Evolutionary conservation across 2,113 vertebrate genomes (phyloP).

Genomic region (Menidia beryllina): DNA sequence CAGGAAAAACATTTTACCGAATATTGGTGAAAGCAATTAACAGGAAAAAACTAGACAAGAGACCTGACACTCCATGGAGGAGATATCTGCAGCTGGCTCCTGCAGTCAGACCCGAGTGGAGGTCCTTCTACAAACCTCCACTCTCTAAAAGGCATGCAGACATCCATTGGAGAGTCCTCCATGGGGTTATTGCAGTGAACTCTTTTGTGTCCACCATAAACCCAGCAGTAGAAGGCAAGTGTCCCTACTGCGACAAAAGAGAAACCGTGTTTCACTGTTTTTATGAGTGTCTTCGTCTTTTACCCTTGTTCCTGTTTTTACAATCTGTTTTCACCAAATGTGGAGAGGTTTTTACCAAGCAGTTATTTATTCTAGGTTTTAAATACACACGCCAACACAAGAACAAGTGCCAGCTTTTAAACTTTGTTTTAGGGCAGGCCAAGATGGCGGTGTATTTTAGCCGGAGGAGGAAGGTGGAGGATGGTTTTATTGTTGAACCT

Average conservation of each 20-base stretch:
- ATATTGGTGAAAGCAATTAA: too few relatives aligned
- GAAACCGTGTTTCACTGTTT: neutral
- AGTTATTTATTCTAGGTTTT: too few relatives aligned
- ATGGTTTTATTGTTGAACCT: too few relatives aligned
- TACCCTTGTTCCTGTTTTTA: neutral
- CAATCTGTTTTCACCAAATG: too few relatives aligned
- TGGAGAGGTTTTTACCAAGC: too few relatives aligned
- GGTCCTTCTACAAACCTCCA: neutral
- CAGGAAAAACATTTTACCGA: too few relatives aligned
- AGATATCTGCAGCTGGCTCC: neutral
- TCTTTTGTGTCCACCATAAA: too few relatives aligned
- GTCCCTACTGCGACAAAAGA: neutral
- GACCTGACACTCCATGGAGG: neutral
- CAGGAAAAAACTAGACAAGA: too few relatives aligned
- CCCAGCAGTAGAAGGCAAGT: too few relatives aligned
- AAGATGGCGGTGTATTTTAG: neutral
- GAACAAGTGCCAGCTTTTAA: neutral
- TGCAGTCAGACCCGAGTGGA: neutral
- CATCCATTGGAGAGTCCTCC: neutral
- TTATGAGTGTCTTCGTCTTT: neutral
- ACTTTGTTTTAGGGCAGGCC: neutral
- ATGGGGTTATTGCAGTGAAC: too few relatives aligned
- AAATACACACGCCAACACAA: neutral
- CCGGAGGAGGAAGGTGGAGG: constrained; percentile 3
- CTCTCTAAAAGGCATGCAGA: neutral